phyloP scores from a whole-genome alignment of 2,113 vertebrate genomes.

The Tenrec ecaudatus region DNA sequence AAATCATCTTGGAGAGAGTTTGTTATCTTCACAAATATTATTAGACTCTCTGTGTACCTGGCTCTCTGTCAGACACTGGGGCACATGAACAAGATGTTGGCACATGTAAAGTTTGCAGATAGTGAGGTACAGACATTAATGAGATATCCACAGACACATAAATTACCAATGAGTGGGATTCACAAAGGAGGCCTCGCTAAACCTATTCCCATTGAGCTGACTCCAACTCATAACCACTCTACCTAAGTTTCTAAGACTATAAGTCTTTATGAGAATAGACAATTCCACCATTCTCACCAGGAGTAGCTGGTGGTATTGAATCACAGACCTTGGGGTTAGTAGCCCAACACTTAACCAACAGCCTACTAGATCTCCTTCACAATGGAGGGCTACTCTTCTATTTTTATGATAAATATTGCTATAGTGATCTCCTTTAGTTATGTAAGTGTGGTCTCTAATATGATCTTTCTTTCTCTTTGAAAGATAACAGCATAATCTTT shows the following conservation, averaged over 20 bases:
- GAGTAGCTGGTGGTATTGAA: no score
- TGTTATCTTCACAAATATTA: conserved; percentile 7
- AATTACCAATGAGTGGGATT: conserved; percentile 36
- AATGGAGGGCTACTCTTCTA: no score
- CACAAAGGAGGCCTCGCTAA: not conserved
- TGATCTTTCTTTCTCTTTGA: conserved; percentile 20
- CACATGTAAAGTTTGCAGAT: not conserved
- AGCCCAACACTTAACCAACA: no score
- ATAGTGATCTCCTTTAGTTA: not conserved
- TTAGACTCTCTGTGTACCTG: not conserved
- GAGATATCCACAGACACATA: not conserved
- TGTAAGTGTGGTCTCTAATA: not conserved
- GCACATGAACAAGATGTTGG: not conserved
- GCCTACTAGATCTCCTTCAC: no score
- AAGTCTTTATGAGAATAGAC: no score
- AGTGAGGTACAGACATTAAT: not conserved
- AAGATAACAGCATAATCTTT: not conserved
- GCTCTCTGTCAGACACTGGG: not conserved
- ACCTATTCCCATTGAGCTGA: no score
- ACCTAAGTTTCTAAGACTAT: no score
- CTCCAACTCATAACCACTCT: no score
- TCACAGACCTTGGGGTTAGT: no score
- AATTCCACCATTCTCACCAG: no score
- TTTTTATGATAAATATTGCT: not conserved
- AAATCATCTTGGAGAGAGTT: not conserved